Conservation (phyloP, 2,113 vertebrate species). For the Myotis davidii region DNA sequence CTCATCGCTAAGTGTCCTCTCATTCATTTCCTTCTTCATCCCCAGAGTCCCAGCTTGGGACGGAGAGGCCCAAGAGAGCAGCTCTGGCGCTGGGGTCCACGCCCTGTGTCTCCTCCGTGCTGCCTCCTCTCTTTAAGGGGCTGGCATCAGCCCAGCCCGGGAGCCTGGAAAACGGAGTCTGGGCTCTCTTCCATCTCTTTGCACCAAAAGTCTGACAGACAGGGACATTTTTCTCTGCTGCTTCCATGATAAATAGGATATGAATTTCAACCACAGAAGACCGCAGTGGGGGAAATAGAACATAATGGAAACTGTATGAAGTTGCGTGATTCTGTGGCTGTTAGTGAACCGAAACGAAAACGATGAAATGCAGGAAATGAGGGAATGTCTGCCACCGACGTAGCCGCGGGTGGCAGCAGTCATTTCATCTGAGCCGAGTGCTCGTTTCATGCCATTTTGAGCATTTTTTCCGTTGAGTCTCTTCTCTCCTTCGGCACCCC, state of each 20-base stretch:
- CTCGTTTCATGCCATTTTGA: background rate
- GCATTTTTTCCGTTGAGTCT: background rate
- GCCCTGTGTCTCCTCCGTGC: conserved; percentile 8
- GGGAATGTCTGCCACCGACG: conserved; percentile 41
- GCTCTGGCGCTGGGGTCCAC: fast-evolving
- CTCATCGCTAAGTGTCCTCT: background rate
- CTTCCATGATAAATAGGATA: conserved; percentile 56
- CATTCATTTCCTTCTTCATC: background rate
- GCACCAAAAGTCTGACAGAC: conserved; percentile 58
- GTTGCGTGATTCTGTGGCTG: conserved; percentile 54
- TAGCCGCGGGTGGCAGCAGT: background rate
- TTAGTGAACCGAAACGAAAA: conserved; percentile 57
- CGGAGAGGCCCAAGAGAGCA: background rate
- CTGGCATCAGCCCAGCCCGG: conserved; percentile 51
- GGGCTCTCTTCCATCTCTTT: conserved; percentile 61
- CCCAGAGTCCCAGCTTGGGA: background rate
- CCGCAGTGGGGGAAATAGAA: background rate
- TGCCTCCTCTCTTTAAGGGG: conserved; percentile 49
- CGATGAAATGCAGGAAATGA: conserved; percentile 60
- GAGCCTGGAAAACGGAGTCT: conserved; percentile 43
- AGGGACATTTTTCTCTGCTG: conserved; percentile 54
- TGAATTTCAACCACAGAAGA: conserved; percentile 62
- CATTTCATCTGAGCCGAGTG: conserved; percentile 22
- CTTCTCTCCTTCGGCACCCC: background rate
- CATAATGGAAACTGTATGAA: conserved; percentile 62